A percentile compares a stretch with the other conserved stretches of the same genome.
Conservation (phyloP, 1,140 invertebrate genomes). For the Doryteuthis pealeii region DNA sequence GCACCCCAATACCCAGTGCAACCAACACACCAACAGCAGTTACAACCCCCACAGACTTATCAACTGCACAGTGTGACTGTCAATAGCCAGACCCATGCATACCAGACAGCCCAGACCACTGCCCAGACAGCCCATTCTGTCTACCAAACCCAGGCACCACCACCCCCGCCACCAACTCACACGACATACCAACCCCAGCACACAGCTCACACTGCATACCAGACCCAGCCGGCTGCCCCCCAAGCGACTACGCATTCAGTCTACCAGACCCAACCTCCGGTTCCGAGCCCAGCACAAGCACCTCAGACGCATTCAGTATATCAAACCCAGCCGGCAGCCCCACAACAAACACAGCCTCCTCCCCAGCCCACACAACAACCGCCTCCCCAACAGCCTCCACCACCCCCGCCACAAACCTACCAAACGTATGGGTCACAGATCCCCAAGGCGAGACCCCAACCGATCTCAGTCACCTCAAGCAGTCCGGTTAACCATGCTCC, state of each 20-base stretch:
- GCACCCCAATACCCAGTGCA: background rate
- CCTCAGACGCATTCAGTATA: background rate
- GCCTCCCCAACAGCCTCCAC: background rate
- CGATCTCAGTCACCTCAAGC: background rate
- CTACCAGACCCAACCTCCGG: background rate
- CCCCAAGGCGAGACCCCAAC: background rate
- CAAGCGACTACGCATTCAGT: background rate
- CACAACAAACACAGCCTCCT: background rate
- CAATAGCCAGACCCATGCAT: background rate
- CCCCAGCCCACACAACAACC: background rate
- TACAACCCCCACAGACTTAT: background rate
- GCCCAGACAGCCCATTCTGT: background rate
- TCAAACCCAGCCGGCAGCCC: background rate
- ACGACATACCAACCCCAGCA: background rate
- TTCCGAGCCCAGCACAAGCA: background rate
- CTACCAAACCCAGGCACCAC: background rate
- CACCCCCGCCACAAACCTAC: background rate
- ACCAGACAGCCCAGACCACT: background rate
- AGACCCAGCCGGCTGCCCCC: background rate
- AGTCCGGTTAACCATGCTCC: background rate
- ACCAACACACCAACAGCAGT: background rate
- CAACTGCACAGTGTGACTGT: background rate
- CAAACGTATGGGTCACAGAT: background rate
- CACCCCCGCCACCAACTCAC: background rate
- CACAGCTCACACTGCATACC: background rate